A percentile compares a stretch with the other conserved stretches of the same genome.
Conservation (phyloP, 23 tunicate species). For the Phallusia fumigata region DNA sequence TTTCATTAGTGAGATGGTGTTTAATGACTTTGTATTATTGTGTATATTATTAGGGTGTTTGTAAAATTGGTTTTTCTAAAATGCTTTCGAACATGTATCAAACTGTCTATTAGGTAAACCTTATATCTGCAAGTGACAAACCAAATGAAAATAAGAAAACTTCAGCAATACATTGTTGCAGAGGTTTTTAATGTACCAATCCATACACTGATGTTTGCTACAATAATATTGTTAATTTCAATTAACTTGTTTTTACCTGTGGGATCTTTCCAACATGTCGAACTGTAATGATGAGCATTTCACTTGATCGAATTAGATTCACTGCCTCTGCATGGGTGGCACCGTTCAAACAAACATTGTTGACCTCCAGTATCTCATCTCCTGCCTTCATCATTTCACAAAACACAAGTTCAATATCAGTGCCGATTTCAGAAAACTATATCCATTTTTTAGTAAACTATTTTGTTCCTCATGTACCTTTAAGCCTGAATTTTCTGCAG, state of each 20-base stretch:
- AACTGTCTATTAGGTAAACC: no score
- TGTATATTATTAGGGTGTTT: no score
- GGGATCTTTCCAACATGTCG: slow-evolving; percentile 67
- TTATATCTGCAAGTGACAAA: no score
- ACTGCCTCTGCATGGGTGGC: slow-evolving; percentile 63
- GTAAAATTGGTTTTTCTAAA: no score
- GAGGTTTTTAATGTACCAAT: no score
- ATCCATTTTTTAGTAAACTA: neutral
- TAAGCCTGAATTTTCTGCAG: slow-evolving; percentile 67
- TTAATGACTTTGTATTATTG: no score
- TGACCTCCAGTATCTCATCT: slow-evolving; percentile 76
- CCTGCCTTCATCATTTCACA: slow-evolving; percentile 38
- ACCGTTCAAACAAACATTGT: slow-evolving; percentile 41
- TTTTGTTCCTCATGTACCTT: slow-evolving; percentile 33
- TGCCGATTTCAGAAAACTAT: neutral
- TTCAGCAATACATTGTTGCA: no score
- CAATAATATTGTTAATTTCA: no score
- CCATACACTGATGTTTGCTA: no score
- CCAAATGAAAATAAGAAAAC: no score
- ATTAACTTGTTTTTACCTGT: slow-evolving; percentile 26
- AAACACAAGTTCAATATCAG: neutral
- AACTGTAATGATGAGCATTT: slow-evolving; percentile 59
- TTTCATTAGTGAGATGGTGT: no score
- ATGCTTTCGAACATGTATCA: no score
- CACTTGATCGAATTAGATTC: slow-evolving; percentile 46